Base-by-base conservation (phyloP, 2,888 invertebrate genomes). In the Caenorhabditis angaria region DNA sequence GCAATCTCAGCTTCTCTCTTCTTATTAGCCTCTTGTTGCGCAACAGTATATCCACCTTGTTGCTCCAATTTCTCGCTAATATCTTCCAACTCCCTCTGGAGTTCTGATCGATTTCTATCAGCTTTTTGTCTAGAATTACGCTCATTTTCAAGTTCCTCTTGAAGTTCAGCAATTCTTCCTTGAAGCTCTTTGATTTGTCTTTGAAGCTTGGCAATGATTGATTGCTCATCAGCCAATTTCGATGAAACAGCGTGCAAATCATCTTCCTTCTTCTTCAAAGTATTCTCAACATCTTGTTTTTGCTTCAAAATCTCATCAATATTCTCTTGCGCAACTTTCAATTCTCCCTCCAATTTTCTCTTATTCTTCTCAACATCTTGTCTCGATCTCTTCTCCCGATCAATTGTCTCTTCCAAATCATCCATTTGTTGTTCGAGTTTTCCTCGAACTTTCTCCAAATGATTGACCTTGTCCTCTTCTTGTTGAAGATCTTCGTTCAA, bases 61-160 rank as follows among this genome's bases (percentile, higher is more conserved):
- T 99, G 99, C 90, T 99, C 97, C 84, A 96, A 92, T 20, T 69
- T 72, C 65, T 82, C 78, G 65, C 94, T 96, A 93, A 83, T 95
- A 94, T 89, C 97, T 91, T 90, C 97, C 95, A 99, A 94, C 93
- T 88, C 97, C 85, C 97, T 93, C 81, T 96, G 95, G 88, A 97
- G 91, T 47, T 87, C 86, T 87, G 94, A 93, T 87, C 97, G 94
- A 90, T 97, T 96, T 90, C 97, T 97, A 91, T 99, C 97, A 88
- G 96, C 95, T 77, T 78, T 81, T 25, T 75, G 70, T 18, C 80
- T 73, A 18, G 78, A 78, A 66, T 84, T 82, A 53, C 87, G 80
- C 78, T 99, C 99, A 85, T 96, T 94, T 90, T 99, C 99, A 85
- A 99, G 93, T 91, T 99, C 99, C 89, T 99, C 99, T 90, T 99